A percentile compares a stretch with the other conserved stretches of the same genome.
phyloP scores from a whole-genome alignment of 2,113 vertebrate genomes.

The Corythaixoides concolor region DNA sequence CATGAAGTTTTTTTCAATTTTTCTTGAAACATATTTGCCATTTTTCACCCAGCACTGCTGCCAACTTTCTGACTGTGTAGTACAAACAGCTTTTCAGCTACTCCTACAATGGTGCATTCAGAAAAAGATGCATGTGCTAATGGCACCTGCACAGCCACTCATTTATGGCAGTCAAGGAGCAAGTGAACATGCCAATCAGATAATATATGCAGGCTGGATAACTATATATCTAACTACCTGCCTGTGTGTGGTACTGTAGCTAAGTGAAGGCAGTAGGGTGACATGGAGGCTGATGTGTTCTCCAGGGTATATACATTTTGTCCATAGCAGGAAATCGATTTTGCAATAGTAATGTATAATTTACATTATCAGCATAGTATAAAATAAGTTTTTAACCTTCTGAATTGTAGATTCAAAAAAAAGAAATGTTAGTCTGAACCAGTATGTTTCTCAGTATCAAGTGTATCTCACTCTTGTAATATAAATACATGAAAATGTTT shows the following conservation, averaged over 20 bases:
- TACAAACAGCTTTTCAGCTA: slow-evolving; percentile 65
- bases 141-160: slow-evolving; percentile 59
- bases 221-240: background rate
- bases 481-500: background rate
- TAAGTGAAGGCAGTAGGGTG: background rate
- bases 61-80: slow-evolving; percentile 51
- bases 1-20: slow-evolving; percentile 26
- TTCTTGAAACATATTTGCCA: slow-evolving; percentile 53
- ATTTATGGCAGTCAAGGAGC: slow-evolving; percentile 37
- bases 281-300: background rate
- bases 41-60: slow-evolving; percentile 48
- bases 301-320: background rate
- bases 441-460: background rate
- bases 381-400: background rate
- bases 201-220: slow-evolving; percentile 42
- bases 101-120: slow-evolving; percentile 60
- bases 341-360: background rate
- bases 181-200: slow-evolving; percentile 54
- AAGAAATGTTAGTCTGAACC: background rate
- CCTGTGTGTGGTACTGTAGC: slow-evolving; percentile 33
- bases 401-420: background rate
- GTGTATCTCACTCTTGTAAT: background rate
- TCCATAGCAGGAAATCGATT: background rate
- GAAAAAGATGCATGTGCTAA: slow-evolving; percentile 55
- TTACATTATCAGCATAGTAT: background rate